Percentiles rank a stretch among this genome's conserved stretches.
phyloP scores from a whole-genome alignment of 2,113 vertebrate genomes.

The Campylorhamphus procurvoides region DNA sequence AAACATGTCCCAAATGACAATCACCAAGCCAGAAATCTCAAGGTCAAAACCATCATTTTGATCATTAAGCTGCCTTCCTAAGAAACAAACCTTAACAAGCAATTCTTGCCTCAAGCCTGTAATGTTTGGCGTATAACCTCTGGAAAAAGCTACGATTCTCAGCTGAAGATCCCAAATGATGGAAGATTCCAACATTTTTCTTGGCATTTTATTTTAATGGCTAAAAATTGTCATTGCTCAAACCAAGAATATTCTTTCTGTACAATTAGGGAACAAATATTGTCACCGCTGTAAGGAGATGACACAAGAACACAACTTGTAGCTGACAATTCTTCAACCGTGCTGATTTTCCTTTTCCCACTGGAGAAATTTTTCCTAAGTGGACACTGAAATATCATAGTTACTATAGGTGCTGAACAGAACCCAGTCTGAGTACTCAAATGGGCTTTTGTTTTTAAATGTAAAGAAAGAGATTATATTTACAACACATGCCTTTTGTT shows the following conservation, averaged over 20 bases:
- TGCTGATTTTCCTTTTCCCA: neutral
- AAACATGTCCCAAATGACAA: neutral
- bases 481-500: constrained; percentile 70
- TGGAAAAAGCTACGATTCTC: neutral
- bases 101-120: neutral
- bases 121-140: neutral
- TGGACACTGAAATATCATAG: neutral
- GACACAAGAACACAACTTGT: neutral
- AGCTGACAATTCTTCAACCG: neutral
- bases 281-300: neutral
- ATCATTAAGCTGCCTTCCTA: neutral
- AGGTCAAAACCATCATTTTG: neutral
- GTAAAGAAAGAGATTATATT: constrained; percentile 8
- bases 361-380: constrained; percentile 13
- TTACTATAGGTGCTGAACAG: neutral
- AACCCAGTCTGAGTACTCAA: neutral
- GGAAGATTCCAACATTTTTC: neutral
- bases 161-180: neutral
- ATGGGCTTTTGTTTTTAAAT: constrained; percentile 5
- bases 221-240: neutral
- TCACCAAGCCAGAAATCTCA: neutral
- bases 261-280: neutral
- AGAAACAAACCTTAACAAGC: neutral
- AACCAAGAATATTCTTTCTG: neutral
- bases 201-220: neutral